Evolutionary conservation across 2,797 vertebrate species (phyloP).

Genomic region (Leptodactylus fallax): DNA sequence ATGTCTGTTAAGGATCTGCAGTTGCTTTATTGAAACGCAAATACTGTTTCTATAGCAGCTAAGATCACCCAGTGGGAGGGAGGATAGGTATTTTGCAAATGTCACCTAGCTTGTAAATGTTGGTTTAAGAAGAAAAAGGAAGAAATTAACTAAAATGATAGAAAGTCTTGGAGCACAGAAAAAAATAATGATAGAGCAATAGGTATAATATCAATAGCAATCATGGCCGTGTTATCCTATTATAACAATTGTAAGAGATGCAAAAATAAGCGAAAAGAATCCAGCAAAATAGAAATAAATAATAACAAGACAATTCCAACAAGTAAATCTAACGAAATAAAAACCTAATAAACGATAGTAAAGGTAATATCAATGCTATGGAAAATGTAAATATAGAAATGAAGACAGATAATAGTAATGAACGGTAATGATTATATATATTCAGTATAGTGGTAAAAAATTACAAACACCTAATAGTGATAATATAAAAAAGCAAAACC

Average conservation of each 20-base stretch:
- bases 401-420: background rate
- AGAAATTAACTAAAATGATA: slow-evolving; percentile 8
- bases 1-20: background rate
- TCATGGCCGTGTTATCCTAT: background rate
- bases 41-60: slow-evolving; percentile 37
- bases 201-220: background rate
- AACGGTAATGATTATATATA: too few relatives aligned
- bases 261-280: background rate
- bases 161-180: background rate
- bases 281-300: background rate
- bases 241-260: background rate
- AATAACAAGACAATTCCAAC: background rate
- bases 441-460: too few relatives aligned
- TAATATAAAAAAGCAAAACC: too few relatives aligned
- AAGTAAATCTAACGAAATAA: background rate
- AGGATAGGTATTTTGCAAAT: background rate
- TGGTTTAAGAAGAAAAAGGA: slow-evolving; percentile 28
- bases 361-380: background rate
- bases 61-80: slow-evolving; percentile 21
- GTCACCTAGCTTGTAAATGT: slow-evolving; percentile 20
- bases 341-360: background rate
- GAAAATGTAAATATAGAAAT: background rate
- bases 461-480: background rate
- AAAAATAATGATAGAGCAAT: background rate
- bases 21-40: slow-evolving; percentile 12